Percentiles rank a stretch among this genome's conserved stretches.
These are phyloP conservation scores for Sapajus apella DNA, from an alignment of 2,113 vertebrate genomes.

Conservation along the genomic window DNA sequence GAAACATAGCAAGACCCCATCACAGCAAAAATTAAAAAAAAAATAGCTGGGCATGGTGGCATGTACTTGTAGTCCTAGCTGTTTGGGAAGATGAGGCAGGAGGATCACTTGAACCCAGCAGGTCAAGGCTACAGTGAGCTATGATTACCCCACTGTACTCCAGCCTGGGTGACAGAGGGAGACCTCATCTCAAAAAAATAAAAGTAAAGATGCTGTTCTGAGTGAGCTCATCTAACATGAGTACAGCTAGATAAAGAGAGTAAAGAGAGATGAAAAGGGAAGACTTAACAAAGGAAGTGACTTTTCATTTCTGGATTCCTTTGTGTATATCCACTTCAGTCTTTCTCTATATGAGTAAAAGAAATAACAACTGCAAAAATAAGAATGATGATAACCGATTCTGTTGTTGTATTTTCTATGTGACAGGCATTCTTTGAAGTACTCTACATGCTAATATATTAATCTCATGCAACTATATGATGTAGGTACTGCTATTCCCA, in stretches of 20 bases:
- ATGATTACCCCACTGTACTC: too few relatives aligned
- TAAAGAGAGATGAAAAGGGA: neutral
- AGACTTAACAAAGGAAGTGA: neutral
- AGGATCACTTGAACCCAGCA: too few relatives aligned
- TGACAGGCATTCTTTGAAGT: neutral
- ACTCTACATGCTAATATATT: neutral
- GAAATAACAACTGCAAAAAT: neutral
- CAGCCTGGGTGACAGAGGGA: too few relatives aligned
- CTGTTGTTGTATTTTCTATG: neutral
- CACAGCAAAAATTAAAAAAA: too few relatives aligned
- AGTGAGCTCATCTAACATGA: neutral
- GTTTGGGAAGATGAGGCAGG: too few relatives aligned
- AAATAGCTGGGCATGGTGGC: too few relatives aligned
- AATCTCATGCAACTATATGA: neutral
- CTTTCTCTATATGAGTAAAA: neutral
- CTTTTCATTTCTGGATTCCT: neutral
- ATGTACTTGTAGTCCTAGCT: too few relatives aligned
- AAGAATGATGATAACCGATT: neutral
- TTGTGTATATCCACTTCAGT: neutral
- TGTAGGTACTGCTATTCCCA: neutral
- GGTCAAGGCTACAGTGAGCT: too few relatives aligned
- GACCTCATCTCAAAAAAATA: too few relatives aligned
- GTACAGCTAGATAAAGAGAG: neutral
- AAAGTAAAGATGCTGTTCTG: neutral
- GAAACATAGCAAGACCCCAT: too few relatives aligned